A percentile compares a stretch with the other conserved stretches of the same genome.
These are phyloP conservation scores for Drosophila dives DNA, from an alignment of 2,888 invertebrate species.

Conservation along the genomic window DNA sequence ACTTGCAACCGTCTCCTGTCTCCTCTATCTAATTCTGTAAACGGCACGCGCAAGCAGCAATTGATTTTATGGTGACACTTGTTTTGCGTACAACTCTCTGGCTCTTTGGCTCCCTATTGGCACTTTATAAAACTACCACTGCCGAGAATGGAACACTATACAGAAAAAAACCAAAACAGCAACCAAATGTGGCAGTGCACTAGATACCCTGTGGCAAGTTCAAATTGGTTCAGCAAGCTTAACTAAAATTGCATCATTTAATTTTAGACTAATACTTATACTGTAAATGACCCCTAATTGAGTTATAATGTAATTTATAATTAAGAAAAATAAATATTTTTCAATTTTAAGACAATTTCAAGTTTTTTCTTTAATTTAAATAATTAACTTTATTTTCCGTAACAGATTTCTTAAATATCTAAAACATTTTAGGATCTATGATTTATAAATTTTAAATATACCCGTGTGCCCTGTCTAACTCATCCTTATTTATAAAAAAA, in stretches of 20 bases:
- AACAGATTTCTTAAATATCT: neutral
- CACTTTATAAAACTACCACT: constrained; percentile 67
- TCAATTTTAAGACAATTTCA: neutral
- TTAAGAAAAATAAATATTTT: no score
- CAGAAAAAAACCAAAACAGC: neutral
- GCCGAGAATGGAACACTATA: constrained; percentile 12
- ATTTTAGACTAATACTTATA: neutral
- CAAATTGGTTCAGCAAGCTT: neutral
- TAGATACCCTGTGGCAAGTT: neutral
- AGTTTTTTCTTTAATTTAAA: neutral
- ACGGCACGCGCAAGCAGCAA: constrained; percentile 60
- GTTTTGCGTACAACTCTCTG: constrained; percentile 49
- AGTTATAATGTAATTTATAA: no score
- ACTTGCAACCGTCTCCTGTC: neutral
- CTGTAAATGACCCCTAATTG: no score
- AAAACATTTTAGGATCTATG: no score
- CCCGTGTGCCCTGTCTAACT: no score
- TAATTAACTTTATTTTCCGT: neutral
- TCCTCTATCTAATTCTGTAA: neutral
- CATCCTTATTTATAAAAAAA: no score
- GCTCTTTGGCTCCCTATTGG: constrained; percentile 61
- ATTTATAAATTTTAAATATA: no score
- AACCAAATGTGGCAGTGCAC: neutral
- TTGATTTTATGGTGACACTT: constrained; percentile 68
- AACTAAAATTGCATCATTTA: neutral